Percentiles rank a stretch among this genome's conserved stretches.
These are phyloP conservation scores for Lepilemur ruficaudatus DNA, from an alignment of 2,797 vertebrate genomes.

Conservation along the genomic window DNA sequence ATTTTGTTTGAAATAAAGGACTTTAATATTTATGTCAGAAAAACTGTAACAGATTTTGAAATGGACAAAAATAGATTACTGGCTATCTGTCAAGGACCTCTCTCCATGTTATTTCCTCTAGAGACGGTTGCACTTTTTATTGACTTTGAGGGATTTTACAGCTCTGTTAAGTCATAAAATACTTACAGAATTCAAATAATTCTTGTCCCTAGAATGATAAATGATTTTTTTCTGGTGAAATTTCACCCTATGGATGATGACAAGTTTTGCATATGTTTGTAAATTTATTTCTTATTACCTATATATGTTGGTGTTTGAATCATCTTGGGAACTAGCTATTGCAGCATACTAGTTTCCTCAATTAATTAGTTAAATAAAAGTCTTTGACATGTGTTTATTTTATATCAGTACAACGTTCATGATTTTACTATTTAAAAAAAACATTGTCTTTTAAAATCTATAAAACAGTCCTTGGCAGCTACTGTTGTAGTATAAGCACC, in stretches of 20 bases:
- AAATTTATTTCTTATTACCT: background rate
- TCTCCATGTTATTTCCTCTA: background rate
- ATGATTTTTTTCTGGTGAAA: background rate
- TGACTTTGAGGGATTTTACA: background rate
- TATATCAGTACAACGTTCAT: too few species aligned
- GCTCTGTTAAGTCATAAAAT: background rate
- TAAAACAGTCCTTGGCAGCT: background rate
- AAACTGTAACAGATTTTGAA: background rate
- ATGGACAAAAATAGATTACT: background rate
- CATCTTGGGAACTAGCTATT: background rate
- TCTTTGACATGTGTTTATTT: background rate
- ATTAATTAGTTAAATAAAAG: slow-evolving; percentile 46
- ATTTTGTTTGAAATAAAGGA: background rate
- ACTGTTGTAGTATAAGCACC: background rate
- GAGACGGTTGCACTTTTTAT: background rate
- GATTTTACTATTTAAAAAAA: too few species aligned
- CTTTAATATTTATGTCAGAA: background rate
- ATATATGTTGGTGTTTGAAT: background rate
- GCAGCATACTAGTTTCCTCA: background rate
- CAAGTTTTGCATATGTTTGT: background rate
- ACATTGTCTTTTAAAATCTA: background rate
- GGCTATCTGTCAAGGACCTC: background rate
- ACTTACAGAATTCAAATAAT: background rate
- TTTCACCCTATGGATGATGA: background rate
- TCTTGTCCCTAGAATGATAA: background rate